Conservation (phyloP, 2,113 vertebrate species). For the Mandrillus leucophaeus region DNA sequence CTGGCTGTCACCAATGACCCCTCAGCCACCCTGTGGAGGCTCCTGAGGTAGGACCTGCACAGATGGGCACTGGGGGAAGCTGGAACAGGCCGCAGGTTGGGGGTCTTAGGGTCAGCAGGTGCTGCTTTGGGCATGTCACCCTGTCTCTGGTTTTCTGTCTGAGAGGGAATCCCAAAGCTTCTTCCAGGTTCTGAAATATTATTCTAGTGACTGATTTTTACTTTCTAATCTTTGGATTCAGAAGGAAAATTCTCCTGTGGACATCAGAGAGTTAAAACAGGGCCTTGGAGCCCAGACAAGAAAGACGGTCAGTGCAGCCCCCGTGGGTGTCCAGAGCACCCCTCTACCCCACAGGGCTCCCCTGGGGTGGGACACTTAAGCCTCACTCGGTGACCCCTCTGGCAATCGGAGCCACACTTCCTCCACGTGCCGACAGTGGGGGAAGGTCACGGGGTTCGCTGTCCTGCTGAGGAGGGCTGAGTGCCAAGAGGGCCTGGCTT, state of each 20-base stretch:
- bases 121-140: background rate
- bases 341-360: fast-evolving
- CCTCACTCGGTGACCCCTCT: fast-evolving
- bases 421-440: fast-evolving
- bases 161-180: background rate
- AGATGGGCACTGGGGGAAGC: background rate
- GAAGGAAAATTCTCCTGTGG: background rate
- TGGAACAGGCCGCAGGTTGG: background rate
- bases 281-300: background rate
- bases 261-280: background rate
- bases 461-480: background rate
- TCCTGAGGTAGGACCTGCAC: background rate
- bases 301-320: background rate
- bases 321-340: fast-evolving
- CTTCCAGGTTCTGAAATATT: background rate
- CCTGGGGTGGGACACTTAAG: background rate
- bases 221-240: background rate
- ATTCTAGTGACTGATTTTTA: background rate
- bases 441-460: fast-evolving
- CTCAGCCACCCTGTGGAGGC: background rate
- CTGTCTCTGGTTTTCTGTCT: background rate
- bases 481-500: fast-evolving
- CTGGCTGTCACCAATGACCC: fast-evolving
- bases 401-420: background rate
- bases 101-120: fast-evolving